Evolutionary conservation across 2,113 vertebrate species (phyloP).

Genomic region (Balaenoptera acutorostrata): DNA sequence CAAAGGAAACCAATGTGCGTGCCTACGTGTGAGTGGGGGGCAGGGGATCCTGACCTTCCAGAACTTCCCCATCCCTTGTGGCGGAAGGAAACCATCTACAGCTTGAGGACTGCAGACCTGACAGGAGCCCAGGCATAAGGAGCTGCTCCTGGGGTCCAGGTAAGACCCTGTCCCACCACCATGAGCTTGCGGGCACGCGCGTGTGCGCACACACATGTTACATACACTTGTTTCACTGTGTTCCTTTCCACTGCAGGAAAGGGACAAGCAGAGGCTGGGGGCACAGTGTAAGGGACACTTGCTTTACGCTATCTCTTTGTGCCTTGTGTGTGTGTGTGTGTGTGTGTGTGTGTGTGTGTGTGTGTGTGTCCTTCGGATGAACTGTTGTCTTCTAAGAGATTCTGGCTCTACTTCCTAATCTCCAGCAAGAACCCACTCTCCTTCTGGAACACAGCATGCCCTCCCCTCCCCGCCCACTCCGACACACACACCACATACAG

Average conservation of each 20-base stretch:
- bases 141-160: rapidly evolving
- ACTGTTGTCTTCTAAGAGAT: background rate
- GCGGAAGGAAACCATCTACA: background rate
- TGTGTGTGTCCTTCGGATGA: background rate
- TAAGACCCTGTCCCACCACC: background rate
- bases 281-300: background rate
- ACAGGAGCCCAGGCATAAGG: background rate
- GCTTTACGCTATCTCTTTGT: background rate
- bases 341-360: background rate
- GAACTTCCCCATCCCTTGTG: background rate
- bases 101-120: rapidly evolving
- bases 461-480: background rate
- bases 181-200: rapidly evolving
- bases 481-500: background rate
- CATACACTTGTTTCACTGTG: too few relatives aligned
- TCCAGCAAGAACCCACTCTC: background rate
- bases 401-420: background rate
- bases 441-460: too few relatives aligned
- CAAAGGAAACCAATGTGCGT: background rate
- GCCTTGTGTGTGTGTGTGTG: background rate
- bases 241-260: background rate
- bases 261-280: background rate
- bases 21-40: background rate
- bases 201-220: background rate
- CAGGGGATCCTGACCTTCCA: background rate